Evolutionary conservation across 2,888 invertebrate species (phyloP).

Genomic region (Hyalella azteca): DNA sequence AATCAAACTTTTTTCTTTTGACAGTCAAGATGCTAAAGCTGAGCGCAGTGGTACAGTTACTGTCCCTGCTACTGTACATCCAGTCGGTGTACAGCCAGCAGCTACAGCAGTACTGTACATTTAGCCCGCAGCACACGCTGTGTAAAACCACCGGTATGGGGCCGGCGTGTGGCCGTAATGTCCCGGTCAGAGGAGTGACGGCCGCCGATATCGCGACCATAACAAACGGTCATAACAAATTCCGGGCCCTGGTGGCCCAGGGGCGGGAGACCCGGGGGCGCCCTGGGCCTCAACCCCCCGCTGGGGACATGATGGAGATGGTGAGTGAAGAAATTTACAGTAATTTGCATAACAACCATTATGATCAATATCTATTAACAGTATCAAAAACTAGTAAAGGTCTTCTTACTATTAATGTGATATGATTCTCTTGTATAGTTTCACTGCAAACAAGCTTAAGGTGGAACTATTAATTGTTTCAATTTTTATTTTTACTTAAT

Average conservation of each 20-base stretch:
- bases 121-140: conserved; percentile 55
- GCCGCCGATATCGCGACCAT: conserved; percentile 52
- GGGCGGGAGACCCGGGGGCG: conserved; percentile 57
- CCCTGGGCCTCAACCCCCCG: conserved; percentile 59
- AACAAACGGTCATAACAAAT: conserved; percentile 58
- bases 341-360: background rate
- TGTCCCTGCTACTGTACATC: conserved; percentile 31
- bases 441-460: too few relatives aligned
- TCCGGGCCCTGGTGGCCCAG: conserved; percentile 59
- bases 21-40: too few relatives aligned
- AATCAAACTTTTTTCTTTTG: too few relatives aligned
- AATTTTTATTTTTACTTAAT: too few relatives aligned
- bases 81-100: background rate
- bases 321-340: conserved; percentile 42
- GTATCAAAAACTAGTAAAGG: too few relatives aligned
- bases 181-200: conserved; percentile 47
- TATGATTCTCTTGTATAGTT: too few relatives aligned
- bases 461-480: too few relatives aligned
- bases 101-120: conserved; percentile 52
- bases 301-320: conserved; percentile 59
- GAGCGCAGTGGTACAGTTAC: too few relatives aligned
- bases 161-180: conserved; percentile 46
- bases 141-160: conserved; percentile 48
- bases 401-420: too few relatives aligned
- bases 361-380: too few relatives aligned